These are phyloP conservation scores for Stegostoma tigrinum DNA, from an alignment of 2,113 vertebrate genomes.

Conservation along the genomic window DNA sequence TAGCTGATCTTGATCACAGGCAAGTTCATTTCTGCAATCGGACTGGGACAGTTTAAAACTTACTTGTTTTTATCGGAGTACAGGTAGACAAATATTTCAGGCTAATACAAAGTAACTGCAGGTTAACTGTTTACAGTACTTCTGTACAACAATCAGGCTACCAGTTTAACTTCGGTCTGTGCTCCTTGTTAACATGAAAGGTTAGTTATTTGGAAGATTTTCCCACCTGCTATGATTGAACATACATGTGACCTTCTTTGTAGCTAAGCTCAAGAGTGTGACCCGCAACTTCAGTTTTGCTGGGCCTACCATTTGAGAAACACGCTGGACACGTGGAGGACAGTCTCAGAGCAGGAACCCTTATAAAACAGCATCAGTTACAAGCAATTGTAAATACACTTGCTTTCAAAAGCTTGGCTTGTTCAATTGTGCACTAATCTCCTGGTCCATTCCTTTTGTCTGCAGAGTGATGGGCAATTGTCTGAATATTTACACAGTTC, in stretches of 20 bases:
- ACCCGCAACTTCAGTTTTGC: background rate
- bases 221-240: background rate
- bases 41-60: background rate
- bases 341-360: background rate
- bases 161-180: background rate
- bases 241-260: background rate
- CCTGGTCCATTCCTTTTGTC: background rate
- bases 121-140: background rate
- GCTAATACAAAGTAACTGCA: background rate
- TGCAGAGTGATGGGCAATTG: background rate
- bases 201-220: background rate
- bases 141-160: background rate
- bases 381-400: background rate
- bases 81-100: background rate
- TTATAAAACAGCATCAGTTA: background rate
- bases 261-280: background rate
- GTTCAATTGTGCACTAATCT: background rate
- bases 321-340: background rate
- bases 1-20: background rate
- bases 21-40: background rate
- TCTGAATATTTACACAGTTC: background rate
- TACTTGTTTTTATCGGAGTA: background rate
- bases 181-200: background rate
- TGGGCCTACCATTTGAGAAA: background rate
- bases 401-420: background rate